Evolutionary conservation across 2,888 invertebrate species (phyloP).

Genomic region (Acanthosoma haemorrhoidale): DNA sequence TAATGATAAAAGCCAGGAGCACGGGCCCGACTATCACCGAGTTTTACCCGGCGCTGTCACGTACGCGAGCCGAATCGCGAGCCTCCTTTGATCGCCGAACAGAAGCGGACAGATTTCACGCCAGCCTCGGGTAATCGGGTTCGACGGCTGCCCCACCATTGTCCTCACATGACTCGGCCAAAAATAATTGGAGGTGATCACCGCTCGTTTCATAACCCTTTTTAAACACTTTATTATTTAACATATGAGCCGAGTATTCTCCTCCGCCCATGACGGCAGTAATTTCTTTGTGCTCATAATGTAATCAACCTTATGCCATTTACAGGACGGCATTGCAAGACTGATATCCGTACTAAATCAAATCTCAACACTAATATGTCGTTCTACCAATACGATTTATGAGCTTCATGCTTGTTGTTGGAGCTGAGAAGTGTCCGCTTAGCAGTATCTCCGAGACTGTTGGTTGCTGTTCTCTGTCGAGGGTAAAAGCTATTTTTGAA

Average conservation of each 20-base stretch:
- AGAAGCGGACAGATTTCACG: conserved; percentile 12
- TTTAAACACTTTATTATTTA: conserved; percentile 23
- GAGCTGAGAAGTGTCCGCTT: too few relatives aligned
- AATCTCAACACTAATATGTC: too few relatives aligned
- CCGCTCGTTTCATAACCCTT: not conserved
- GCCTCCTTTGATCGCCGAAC: not conserved
- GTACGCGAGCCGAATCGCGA: not conserved
- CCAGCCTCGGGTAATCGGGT: not conserved
- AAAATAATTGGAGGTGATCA: conserved; percentile 24
- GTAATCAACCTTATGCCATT: too few relatives aligned
- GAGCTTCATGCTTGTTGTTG: too few relatives aligned
- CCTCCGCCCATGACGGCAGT: not conserved
- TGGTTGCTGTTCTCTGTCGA: too few relatives aligned
- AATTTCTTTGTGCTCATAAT: conserved; percentile 5
- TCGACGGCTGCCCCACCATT: not conserved
- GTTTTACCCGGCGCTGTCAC: not conserved
- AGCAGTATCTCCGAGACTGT: too few relatives aligned
- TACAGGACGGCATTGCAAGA: too few relatives aligned
- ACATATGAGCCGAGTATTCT: not conserved
- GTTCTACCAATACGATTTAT: too few relatives aligned
- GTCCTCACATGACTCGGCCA: not conserved
- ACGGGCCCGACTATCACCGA: not conserved
- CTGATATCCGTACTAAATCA: too few relatives aligned
- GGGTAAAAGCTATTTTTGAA: too few relatives aligned
- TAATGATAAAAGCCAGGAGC: not conserved